Evolutionary conservation across 37 sponge, comb jelly and placozoan species (phyloP), one percentile per base, ranked within the genome.

Genomic region (Aplysina aerophoba): DNA sequence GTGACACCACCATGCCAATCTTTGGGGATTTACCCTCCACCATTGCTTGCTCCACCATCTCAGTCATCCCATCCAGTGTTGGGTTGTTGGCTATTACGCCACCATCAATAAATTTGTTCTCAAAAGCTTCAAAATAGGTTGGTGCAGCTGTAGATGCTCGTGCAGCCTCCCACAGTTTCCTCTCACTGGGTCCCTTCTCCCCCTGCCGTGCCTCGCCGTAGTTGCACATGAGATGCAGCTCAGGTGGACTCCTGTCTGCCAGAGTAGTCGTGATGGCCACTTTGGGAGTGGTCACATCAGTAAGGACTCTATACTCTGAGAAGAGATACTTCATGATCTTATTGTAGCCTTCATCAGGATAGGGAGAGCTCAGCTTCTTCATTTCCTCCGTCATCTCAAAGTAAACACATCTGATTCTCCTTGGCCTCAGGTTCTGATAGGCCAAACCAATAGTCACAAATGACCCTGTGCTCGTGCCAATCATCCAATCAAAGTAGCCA

Each of bases 1-100:
- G 22, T 0, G 85, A 84, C 57, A 84, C 73, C 36, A 84, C 85
- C 34, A 71, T 31, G 0, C 74, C 73, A 35, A 84, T 35, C 71
- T 85, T 62, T 1, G 74, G 84, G 0, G 36, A 74, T 63, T 84
- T 84, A 4, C 79, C 62, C 20, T 80, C 81, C 0, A 55, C 81
- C 15, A 1, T 19, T 36, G 31, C 50, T 50, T 55, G 55, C 34
- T 67, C 74, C 14, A 85, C 56, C 44, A 89, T 63, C 73, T 85
- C 85, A 31, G 85, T 85, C 37, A 89, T 80, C 39, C 54, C 79
- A 30, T 79, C 59, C 13, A 89, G 3, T 5, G 89, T 89, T 22
- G 89, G 89, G 82, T 89, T 89, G 85, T 89, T 89, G 31, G 89
- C 85, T 85, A 89, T 85, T n/a, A 84, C 19, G 1, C 89, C 89